phyloP scores from a whole-genome alignment of 2,888 invertebrate species.

The Mythimna ferrago region DNA sequence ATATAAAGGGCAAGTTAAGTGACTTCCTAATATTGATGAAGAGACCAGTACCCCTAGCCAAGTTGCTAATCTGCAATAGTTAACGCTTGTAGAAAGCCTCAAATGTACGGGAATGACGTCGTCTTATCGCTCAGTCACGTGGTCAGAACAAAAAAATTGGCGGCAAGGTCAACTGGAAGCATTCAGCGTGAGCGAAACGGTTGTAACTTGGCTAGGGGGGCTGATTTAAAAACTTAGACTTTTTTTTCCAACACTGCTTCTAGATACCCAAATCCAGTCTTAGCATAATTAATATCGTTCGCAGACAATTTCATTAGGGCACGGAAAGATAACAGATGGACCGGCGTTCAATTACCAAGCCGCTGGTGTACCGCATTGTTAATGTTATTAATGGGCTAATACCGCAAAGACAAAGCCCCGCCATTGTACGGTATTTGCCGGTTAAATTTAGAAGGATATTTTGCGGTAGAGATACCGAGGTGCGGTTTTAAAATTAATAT shows the following conservation, averaged over 20 bases:
- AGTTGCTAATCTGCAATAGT: no score
- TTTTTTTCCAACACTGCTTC: neutral
- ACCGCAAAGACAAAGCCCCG: slow-evolving; percentile 77
- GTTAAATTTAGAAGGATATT: slow-evolving; percentile 66
- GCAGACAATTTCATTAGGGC: slow-evolving; percentile 79
- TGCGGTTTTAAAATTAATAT: slow-evolving; percentile 69
- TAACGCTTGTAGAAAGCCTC: no score
- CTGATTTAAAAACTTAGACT: neutral
- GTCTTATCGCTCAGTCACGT: no score
- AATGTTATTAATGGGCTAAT: slow-evolving; percentile 82
- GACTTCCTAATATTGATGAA: neutral
- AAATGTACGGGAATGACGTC: no score
- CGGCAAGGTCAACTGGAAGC: no score
- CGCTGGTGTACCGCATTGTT: slow-evolving; percentile 78
- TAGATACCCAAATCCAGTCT: slow-evolving; percentile 57
- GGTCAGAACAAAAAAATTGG: no score
- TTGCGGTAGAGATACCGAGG: slow-evolving; percentile 49
- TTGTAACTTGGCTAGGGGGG: no score
- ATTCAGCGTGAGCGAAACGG: no score
- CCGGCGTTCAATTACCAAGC: slow-evolving; percentile 77
- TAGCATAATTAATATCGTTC: slow-evolving; percentile 77
- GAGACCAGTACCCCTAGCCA: no score
- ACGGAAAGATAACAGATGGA: slow-evolving; percentile 79
- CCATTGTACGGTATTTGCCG: slow-evolving; percentile 67
- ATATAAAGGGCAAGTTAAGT: neutral